Evolutionary conservation across 2,113 vertebrate genomes (phyloP).

Genomic region (Python bivittatus): DNA sequence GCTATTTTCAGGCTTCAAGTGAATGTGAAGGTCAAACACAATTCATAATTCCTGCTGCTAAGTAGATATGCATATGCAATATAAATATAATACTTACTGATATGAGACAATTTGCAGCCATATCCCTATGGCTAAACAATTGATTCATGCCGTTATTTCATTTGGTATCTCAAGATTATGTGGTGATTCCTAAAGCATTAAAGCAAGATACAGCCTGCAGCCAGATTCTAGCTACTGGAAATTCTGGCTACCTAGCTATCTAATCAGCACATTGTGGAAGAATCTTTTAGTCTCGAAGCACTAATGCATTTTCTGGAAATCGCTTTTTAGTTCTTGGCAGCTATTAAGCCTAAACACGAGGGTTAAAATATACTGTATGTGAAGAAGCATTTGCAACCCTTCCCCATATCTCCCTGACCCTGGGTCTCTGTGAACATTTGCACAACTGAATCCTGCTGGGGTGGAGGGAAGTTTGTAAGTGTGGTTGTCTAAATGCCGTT

Average conservation of each 20-base stretch:
- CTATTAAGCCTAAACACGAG: not conserved
- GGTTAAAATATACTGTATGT: not conserved
- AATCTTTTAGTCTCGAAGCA: not conserved
- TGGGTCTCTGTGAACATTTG: not conserved
- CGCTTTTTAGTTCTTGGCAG: not conserved
- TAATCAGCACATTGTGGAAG: not conserved
- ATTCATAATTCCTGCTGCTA: not conserved
- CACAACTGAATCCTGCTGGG: not conserved
- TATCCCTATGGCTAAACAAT: not conserved
- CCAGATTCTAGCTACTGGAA: not conserved
- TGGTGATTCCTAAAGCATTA: not conserved
- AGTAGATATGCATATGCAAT: not conserved
- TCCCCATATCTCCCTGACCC: not conserved
- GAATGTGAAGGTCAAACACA: not conserved
- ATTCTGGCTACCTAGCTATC: not conserved
- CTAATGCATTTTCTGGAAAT: not conserved
- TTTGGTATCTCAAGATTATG: not conserved
- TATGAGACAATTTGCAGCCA: not conserved
- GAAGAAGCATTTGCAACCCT: not conserved
- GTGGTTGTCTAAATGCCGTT: no score
- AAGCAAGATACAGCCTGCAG: not conserved
- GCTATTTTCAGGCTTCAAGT: fast-evolving
- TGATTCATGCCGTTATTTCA: not conserved
- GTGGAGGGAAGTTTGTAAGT: no score
- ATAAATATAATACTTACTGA: not conserved